Evolutionary conservation across 2,113 vertebrate species (phyloP).

Genomic region (Trogon surrucura): DNA sequence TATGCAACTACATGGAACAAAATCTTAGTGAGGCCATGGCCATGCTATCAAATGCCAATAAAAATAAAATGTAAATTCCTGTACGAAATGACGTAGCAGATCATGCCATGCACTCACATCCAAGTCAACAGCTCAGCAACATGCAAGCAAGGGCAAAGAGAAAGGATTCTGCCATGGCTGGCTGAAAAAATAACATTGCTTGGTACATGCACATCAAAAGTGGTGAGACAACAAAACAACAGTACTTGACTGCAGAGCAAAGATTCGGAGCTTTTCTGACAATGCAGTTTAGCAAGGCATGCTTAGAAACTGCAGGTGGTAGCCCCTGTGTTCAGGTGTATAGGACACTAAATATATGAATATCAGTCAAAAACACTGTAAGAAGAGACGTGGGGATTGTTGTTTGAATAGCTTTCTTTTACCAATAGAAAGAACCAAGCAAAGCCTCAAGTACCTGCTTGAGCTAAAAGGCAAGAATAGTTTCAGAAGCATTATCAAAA

Average conservation of each 20-base stretch:
- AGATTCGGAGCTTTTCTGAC: neutral
- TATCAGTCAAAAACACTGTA: neutral
- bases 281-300: neutral
- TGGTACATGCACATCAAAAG: neutral
- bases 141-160: neutral
- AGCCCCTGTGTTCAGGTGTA: neutral
- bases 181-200: neutral
- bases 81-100: neutral
- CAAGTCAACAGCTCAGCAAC: neutral
- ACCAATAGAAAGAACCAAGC: neutral
- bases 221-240: neutral
- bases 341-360: neutral
- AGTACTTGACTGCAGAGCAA: neutral
- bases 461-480: neutral
- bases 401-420: neutral
- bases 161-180: neutral
- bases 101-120: neutral
- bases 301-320: neutral
- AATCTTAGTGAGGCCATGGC: neutral
- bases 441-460: neutral
- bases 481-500: neutral
- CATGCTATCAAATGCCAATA: neutral
- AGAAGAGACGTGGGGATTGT: accelerated
- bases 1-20: neutral
- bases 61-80: neutral